These are phyloP conservation scores for Listronotus bonariensis DNA, from an alignment of 1,140 invertebrate species.

Conservation along the genomic window DNA sequence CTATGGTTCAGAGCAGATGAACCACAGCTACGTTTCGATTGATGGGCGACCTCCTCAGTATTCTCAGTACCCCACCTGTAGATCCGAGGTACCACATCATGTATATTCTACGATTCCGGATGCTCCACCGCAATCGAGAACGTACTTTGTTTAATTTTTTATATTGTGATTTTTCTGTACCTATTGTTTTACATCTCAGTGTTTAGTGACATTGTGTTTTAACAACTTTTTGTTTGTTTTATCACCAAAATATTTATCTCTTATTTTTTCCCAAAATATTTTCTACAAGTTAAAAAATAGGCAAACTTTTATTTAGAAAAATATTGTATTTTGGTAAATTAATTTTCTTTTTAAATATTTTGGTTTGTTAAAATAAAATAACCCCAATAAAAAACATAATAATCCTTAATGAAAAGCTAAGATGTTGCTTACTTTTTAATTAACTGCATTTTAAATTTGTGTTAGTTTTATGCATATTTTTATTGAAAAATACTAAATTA, in stretches of 20 bases:
- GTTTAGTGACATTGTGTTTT: neutral
- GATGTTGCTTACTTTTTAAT: no score
- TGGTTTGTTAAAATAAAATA: no score
- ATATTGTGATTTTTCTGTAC: slow-evolving; percentile 12
- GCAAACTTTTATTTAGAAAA: slow-evolving; percentile 11
- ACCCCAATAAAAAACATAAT: no score
- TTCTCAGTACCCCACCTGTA: slow-evolving; percentile 46
- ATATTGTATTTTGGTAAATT: no score
- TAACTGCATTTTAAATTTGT: no score
- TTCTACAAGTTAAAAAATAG: no score
- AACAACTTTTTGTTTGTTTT: no score
- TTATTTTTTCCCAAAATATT: neutral
- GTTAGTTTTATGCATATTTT: no score
- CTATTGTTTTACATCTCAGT: slow-evolving; percentile 13
- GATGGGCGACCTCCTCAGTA: slow-evolving; percentile 53
- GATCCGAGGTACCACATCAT: slow-evolving; percentile 47
- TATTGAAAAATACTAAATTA: no score
- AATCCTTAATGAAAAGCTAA: no score
- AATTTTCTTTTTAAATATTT: no score
- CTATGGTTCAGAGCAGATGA: slow-evolving; percentile 54
- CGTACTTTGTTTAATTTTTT: slow-evolving; percentile 54
- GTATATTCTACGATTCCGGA: slow-evolving; percentile 56
- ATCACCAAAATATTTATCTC: no score
- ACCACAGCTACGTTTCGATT: slow-evolving; percentile 55
- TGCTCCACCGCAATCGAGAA: slow-evolving; percentile 51